Base-by-base conservation (phyloP, 2,888 invertebrate species). In the Lochmaea crataegi region DNA sequence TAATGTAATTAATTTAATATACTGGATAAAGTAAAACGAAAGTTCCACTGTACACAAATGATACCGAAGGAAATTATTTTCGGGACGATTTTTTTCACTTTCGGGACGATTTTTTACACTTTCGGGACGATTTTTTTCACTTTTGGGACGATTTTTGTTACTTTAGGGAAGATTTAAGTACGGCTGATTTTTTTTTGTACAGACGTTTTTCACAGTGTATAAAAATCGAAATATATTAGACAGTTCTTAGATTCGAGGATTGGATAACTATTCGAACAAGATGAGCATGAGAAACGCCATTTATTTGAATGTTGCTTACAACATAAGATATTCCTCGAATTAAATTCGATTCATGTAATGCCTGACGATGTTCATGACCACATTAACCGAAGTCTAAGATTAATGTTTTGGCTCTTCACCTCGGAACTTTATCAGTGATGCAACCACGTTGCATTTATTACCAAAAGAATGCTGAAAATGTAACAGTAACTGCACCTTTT, bases 281-380 rank as follows among this genome's bases (percentile, higher is more conserved):
- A 63, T 63, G 61, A 63, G 61, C 42, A 63, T 16, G 42, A 42
- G 61, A 63, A 63, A 18, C 0, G 42, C 42, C 61, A 42, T 63
- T 63, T 16, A 63, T 63, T 63, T 16, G 18, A 63, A 63, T 18
- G 61, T 63, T 42, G 9, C 16, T 42, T 63, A 11, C 61, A 63
- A 63, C 61, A 63, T 42, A 63, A 63, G 42, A 63, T 63, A 63
- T 63, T 63, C 42, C 42, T 42, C 32, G 61, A 63, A 63, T 63
- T 63, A 63, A 41, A 18, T 63, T 63, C 61, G 61, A 63, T 63
- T 63, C 61, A 18, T 63, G 61, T 63, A 63, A 63, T 63, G 41
- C 42, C 42, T 63, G 61, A 63, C 61, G 61, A 63, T 63, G 32
- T 63, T 42, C 61, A 63, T 63, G 61, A 63, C 61, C 61, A 63